phyloP scores from a whole-genome alignment of 1,140 invertebrate genomes.

The Spodoptera litura region DNA sequence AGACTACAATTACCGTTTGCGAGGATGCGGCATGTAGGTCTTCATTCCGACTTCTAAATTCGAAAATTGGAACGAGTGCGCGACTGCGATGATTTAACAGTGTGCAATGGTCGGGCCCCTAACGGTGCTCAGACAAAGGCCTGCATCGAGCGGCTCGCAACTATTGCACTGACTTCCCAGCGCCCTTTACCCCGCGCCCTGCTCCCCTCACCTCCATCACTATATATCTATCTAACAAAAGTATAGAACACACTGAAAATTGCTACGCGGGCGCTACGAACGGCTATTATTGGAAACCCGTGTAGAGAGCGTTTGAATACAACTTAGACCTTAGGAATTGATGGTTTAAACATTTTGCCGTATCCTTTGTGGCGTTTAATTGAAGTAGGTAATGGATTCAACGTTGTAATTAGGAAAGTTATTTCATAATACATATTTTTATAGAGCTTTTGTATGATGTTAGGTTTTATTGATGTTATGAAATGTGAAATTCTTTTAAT shows the following conservation, averaged over 20 bases:
- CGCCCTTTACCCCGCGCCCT: constrained; percentile 21
- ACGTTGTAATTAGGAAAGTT: too few species aligned
- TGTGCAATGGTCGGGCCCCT: constrained; percentile 32
- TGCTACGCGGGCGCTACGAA: constrained; percentile 15
- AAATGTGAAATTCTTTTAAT: too few species aligned
- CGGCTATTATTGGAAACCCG: constrained; percentile 20
- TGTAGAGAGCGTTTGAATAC: background rate
- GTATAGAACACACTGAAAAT: constrained; percentile 17
- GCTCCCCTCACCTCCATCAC: constrained; percentile 6
- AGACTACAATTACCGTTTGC: too few species aligned
- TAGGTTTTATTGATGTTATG: too few species aligned
- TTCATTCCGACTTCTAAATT: background rate
- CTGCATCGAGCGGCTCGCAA: constrained; percentile 48
- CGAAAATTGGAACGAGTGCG: constrained; percentile 12
- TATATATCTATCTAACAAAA: background rate
- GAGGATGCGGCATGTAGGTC: too few species aligned
- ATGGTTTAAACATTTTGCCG: background rate
- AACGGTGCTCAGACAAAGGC: constrained; percentile 59
- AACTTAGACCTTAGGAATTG: background rate
- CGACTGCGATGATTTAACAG: background rate
- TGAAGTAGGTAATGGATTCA: too few species aligned
- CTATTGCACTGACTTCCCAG: constrained; percentile 47
- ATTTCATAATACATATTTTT: too few species aligned
- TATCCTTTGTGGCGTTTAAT: background rate
- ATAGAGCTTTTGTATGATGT: too few species aligned